Base-by-base conservation (phyloP, 2,113 vertebrate species). In the Hyaena hyaena region DNA sequence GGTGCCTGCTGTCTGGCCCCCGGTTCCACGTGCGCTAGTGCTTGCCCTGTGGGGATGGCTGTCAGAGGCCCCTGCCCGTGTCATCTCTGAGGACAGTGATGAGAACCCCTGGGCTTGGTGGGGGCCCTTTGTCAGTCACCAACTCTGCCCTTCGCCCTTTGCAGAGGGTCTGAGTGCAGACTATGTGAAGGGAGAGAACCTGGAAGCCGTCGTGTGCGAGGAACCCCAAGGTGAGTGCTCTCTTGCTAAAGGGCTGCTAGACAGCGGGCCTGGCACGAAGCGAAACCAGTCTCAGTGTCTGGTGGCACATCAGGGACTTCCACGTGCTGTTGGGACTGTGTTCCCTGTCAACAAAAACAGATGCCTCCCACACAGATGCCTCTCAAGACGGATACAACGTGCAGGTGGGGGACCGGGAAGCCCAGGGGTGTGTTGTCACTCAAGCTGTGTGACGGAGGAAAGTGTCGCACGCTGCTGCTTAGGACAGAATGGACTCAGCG, bases 101-200 rank as follows among this genome's bases (percentile, higher is more conserved):
- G 17, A 53, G 73, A 74, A 35, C 6, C 48, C 69, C 7, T 39
- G 87, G 87, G 84, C 68, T 61, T 7, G 71, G 23, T 0, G 10
- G 10, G 35, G 21, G 10, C 71, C 73, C 39, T 45, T n/a, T 19
- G 35, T 48, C 35, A 5, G 1, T 63, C 68, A 11, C 85, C 94
- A 39, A 96, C 45, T 71, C 61, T 19, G n/a, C 24, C n/a, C 88
- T 93, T 95, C 69, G 23, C 31, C 50, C n/a, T 98, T 92, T 71
- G 80, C 99, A 99, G 99, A 99, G 98, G 99, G 99, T 71, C 99
- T 99, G 96, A 99, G 99, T 2, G 93, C 99, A 0, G 99, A 99
- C 88, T 99, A 99, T 0, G 99, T 99, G 95, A 99, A 99, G 97
- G 99, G 99, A 68, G 99, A 99, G 91, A 99, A 99, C 97, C 99